A percentile compares a stretch with the other conserved stretches of the same genome.
Conservation (phyloP, 2,113 vertebrate genomes). For the Hymenochirus boettgeri region DNA sequence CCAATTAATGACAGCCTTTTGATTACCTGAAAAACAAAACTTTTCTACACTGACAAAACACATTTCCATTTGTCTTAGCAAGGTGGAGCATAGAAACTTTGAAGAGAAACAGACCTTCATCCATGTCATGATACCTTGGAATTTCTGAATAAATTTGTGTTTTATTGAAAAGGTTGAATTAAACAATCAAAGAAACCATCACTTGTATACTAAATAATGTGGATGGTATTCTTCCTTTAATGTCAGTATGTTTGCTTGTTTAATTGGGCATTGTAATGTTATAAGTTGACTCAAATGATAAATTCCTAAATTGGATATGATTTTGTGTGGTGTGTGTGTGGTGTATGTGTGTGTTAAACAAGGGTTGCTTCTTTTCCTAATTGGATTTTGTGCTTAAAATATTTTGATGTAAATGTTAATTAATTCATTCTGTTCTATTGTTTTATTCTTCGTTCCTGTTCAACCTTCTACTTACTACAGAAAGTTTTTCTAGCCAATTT, state of each 20-base stretch:
- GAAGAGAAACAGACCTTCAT: slow-evolving; percentile 27
- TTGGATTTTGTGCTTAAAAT: slow-evolving; percentile 50
- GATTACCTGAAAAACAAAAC: neutral
- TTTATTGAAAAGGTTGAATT: slow-evolving; percentile 36
- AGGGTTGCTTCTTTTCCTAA: slow-evolving; percentile 54
- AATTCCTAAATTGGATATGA: slow-evolving; percentile 44
- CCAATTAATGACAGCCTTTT: neutral
- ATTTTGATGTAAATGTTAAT: slow-evolving; percentile 59
- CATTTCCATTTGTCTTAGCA: slow-evolving; percentile 5
- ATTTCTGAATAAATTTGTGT: slow-evolving; percentile 25
- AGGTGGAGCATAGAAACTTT: neutral
- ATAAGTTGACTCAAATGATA: slow-evolving; percentile 44
- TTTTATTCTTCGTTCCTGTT: slow-evolving; percentile 29
- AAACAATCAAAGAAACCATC: slow-evolving; percentile 35
- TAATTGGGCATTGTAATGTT: slow-evolving; percentile 26
- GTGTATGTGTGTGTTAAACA: slow-evolving; percentile 28
- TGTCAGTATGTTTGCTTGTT: slow-evolving; percentile 40
- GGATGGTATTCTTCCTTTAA: slow-evolving; percentile 25
- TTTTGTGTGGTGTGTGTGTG: slow-evolving; percentile 33
- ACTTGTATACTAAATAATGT: slow-evolving; percentile 37
- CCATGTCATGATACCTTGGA: slow-evolving; percentile 29
- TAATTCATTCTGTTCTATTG: slow-evolving; percentile 47
- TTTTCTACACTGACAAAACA: neutral
- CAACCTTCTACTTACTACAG: slow-evolving; percentile 18
- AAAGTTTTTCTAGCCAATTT: slow-evolving; percentile 11